These are phyloP conservation scores for Diorhabda carinulata DNA, from an alignment of 1,140 invertebrate species.

Conservation along the genomic window DNA sequence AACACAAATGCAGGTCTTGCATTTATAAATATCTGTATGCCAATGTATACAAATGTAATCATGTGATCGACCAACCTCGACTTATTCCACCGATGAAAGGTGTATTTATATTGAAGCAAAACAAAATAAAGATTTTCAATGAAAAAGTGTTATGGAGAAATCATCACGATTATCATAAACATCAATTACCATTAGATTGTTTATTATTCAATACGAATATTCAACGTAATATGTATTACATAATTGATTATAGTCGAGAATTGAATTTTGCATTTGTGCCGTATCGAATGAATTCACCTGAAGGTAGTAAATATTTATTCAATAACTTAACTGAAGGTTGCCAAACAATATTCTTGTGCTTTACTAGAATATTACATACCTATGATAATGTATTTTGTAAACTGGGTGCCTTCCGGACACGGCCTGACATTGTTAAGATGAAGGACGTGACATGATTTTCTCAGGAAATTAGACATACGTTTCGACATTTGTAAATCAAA, in stretches of 20 bases:
- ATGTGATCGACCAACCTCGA: not conserved
- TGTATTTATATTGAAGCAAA: not conserved
- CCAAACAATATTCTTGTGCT: not conserved
- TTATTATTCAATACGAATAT: conserved; percentile 4
- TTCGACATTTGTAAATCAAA: no score
- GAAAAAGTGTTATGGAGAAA: conserved; percentile 1
- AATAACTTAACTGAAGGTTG: conserved; percentile 1
- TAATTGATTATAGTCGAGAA: not conserved
- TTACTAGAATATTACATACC: not conserved
- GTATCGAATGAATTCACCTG: not conserved
- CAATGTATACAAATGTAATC: not conserved
- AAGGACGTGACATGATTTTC: not conserved
- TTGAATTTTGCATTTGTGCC: conserved; percentile 4
- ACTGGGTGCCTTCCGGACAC: not conserved
- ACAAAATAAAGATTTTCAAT: conserved; percentile 7
- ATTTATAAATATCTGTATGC: not conserved
- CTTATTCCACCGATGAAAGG: not conserved
- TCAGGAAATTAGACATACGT: no score
- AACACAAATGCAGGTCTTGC: no score
- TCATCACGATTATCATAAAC: conserved; percentile 3
- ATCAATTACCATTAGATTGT: not conserved
- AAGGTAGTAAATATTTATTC: conserved; percentile 1
- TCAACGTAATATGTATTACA: conserved; percentile 3
- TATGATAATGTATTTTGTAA: not conserved
- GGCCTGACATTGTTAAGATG: not conserved